A percentile compares a stretch with the other conserved stretches of the same genome.
Conservation (phyloP, 2,113 vertebrate species). For the Nanorana parkeri region DNA sequence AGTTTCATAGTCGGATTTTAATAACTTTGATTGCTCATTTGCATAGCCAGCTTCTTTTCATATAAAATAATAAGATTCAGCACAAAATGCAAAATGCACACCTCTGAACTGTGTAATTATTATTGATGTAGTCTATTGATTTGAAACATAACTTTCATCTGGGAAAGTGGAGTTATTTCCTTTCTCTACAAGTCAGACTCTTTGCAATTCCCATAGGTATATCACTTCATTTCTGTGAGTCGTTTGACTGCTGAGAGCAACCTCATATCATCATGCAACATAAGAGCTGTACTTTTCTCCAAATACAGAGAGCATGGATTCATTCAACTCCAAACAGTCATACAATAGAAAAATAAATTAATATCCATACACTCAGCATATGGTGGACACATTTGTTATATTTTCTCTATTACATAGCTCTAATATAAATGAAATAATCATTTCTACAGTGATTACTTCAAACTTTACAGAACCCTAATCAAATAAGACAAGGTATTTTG, state of each 20-base stretch:
- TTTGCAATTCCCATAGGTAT: conserved; percentile 35
- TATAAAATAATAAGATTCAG: conserved; percentile 45
- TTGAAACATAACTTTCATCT: conserved; percentile 53
- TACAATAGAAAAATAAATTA: too few species aligned
- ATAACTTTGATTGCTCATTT: conserved; percentile 45
- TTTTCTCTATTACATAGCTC: too few species aligned
- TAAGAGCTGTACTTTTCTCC: not conserved
- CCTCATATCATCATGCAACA: conserved; percentile 38
- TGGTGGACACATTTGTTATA: too few species aligned
- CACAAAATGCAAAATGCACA: conserved; percentile 42
- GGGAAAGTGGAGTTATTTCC: conserved; percentile 43
- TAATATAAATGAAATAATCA: too few species aligned
- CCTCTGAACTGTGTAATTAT: conserved; percentile 47
- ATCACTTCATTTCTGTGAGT: conserved; percentile 53
- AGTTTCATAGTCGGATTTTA: conserved; percentile 14
- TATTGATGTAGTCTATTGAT: conserved; percentile 55
- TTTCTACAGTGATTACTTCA: too few species aligned
- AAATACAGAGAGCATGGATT: not conserved
- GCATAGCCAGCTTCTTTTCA: conserved; percentile 29
- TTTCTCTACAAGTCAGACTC: conserved; percentile 43
- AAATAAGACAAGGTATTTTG: too few species aligned
- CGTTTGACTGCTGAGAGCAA: conserved; percentile 40
- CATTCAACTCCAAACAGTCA: not conserved
- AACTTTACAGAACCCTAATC: too few species aligned
- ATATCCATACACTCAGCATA: too few species aligned